A percentile compares a stretch with the other conserved stretches of the same genome.
phyloP scores from a whole-genome alignment of 2,888 invertebrate genomes.

The Caradrina kadenii region DNA sequence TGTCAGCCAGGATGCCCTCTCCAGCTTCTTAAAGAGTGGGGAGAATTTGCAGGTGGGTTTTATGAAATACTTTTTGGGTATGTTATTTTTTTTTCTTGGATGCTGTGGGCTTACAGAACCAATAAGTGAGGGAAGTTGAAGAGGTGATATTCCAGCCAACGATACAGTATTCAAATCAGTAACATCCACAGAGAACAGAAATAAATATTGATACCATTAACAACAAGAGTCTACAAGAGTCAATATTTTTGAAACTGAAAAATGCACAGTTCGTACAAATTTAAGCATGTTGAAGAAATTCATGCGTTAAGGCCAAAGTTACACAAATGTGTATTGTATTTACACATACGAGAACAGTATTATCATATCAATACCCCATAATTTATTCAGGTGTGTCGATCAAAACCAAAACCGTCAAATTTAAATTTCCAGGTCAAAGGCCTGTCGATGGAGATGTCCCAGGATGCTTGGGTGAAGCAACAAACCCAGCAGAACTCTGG shows the following conservation, averaged over 20 bases:
- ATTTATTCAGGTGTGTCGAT: conserved; percentile 50
- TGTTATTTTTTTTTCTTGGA: neutral
- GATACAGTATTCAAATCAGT: neutral
- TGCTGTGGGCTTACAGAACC: neutral
- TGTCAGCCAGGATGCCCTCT: conserved; percentile 97
- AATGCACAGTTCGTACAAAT: neutral
- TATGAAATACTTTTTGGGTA: neutral
- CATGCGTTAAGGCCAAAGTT: conserved; percentile 25
- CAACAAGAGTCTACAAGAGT: neutral
- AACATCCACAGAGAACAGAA: neutral
- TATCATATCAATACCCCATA: conserved; percentile 13
- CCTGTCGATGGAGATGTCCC: conserved; percentile 89
- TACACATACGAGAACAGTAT: conserved; percentile 32
- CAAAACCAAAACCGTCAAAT: conserved; percentile 23
- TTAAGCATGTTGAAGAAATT: conserved; percentile 20
- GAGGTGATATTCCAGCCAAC: neutral
- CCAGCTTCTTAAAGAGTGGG: conserved; percentile 97
- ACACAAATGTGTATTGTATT: conserved; percentile 34
- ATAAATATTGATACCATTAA: neutral
- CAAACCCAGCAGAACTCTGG: conserved; percentile 83
- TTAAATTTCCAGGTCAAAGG: conserved; percentile 85
- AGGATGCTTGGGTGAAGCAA: conserved; percentile 88
- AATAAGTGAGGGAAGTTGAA: too few species aligned
- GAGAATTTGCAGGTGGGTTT: conserved; percentile 95
- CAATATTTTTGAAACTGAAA: conserved; percentile 13